phyloP scores from a whole-genome alignment of 2,797 vertebrate species.

The Hippocampus kuda region DNA sequence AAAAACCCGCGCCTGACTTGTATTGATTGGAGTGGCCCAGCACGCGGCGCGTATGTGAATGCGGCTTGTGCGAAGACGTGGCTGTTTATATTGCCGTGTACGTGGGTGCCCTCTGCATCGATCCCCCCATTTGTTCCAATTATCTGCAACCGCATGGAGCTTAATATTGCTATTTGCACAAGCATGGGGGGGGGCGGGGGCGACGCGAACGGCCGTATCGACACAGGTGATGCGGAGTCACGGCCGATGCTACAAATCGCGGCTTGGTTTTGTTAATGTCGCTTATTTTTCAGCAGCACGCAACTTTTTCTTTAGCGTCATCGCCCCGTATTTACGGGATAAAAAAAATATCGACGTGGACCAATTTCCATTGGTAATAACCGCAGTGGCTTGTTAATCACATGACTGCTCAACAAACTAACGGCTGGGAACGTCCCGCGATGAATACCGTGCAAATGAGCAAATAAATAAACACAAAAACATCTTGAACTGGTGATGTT shows the following conservation, averaged over 20 bases:
- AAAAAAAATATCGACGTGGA: neutral
- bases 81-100: constrained; percentile 40
- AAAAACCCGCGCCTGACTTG: constrained; percentile 47
- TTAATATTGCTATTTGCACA: constrained; percentile 53
- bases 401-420: too few relatives aligned
- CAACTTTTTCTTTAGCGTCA: neutral
- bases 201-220: constrained; percentile 28
- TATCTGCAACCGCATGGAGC: constrained; percentile 55
- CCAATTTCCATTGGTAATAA: neutral
- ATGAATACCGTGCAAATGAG: too few relatives aligned
- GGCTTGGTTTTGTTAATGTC: too few relatives aligned
- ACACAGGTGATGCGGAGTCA: constrained; percentile 15
- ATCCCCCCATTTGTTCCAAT: constrained; percentile 71
- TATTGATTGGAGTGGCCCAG: constrained; percentile 47
- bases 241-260: neutral
- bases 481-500: too few relatives aligned
- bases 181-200: constrained; percentile 31
- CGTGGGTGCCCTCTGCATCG: constrained; percentile 44
- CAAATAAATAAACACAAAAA: too few relatives aligned
- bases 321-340: neutral
- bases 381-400: too few relatives aligned
- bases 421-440: too few relatives aligned
- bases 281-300: neutral
- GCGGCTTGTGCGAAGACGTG: constrained; percentile 29
- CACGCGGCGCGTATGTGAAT: constrained; percentile 22